Evolutionary conservation across 2,113 vertebrate species (phyloP), one percentile per base, ranked within the genome.

Genomic region (Tonatia bakeri): DNA sequence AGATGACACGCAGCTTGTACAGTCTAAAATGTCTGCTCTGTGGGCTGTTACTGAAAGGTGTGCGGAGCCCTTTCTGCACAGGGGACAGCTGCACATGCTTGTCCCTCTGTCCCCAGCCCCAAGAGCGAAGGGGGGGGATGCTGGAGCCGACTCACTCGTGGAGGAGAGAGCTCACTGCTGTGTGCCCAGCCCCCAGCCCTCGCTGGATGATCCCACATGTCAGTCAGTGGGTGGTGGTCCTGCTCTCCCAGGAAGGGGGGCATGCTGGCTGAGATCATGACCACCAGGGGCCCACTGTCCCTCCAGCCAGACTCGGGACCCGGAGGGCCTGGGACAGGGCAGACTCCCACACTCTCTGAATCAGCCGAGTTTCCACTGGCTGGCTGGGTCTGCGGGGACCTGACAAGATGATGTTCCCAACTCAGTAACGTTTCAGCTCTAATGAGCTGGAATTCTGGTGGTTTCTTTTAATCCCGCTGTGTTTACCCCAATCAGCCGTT

Each of bases 401-500:
- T 36, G 28, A 83, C 36, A 7, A 33, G 86, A 79, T 2, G 77
- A 13, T 0, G 24, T 38, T 94, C 94, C 92, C 82, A 52, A 87
- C 87, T 82, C 20, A 22, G 61, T 19, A 79, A 81, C 17, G 2
- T 83, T 87, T 73, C 67, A 31, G 83, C 77, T 61, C 94, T 86
- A 91, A 95, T 16, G 87, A 96, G 92, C 94, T 88, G 95, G 92
- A 90, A 90, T 95, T 43, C 90, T 90, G 92, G 96, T 50, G 96
- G 96, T 88, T 96, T 88, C 92, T 94, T 70, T 50, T 77, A 94
- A 95, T 91, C 90, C 95, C 92, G 9, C 88, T 95, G 96, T 96
- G 96, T 97, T 97, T 95, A 96, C 81, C 93, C 96, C 91, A 97
- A 88, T 97, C 96, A 97, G 94, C 13, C 1, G 73, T 43, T 7